Base-by-base conservation (phyloP, 2,888 invertebrate genomes). In the Tupiocoris notatus region DNA sequence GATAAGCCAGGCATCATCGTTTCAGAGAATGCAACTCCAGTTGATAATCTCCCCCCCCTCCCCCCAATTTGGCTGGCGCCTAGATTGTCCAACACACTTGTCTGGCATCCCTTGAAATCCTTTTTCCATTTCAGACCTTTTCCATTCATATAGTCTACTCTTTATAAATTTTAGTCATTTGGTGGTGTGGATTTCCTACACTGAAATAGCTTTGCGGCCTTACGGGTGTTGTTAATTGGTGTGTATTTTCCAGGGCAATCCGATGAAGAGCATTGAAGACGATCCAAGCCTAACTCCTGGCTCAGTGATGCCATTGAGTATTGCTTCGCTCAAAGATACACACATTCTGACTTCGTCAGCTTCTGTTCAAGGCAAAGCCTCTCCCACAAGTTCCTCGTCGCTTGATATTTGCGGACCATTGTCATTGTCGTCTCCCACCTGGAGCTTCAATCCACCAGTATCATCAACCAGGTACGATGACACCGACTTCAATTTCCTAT, bases 211-310 rank as follows among this genome's bases (percentile, higher is more conserved):
- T n/a, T n/a, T n/a, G n/a, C n/a, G n/a, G n/a, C n/a, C n/a, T n/a
- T n/a, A n/a, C n/a, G n/a, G n/a, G n/a, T n/a, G n/a, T n/a, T n/a
- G n/a, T n/a, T n/a, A n/a, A n/a, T n/a, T n/a, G n/a, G n/a, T n/a
- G n/a, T n/a, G n/a, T n/a, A n/a, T 20, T 67, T 59, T 24, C 12
- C 82, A 87, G 87, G 89, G 89, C 81, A 89, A 89, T 83, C 92
- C 94, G 88, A 91, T 95, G 87, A 97, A 96, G 87, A 95, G 90
- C 83, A 94, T 95, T 80, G 97, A 98, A 87, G 97, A 98, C 85
- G 97, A 98, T 86, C 97, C 97, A 79, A 95, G 94, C 83, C 94
- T 97, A 86, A 97, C 97, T 78, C 97, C 97, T 73, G 97, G 96
- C 80, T 95, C 92, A 81, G 92, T 95, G 80, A 94, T 91, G 82